Evolutionary conservation across 2,797 vertebrate species (phyloP).

Genomic region (Gobio occitaniae): DNA sequence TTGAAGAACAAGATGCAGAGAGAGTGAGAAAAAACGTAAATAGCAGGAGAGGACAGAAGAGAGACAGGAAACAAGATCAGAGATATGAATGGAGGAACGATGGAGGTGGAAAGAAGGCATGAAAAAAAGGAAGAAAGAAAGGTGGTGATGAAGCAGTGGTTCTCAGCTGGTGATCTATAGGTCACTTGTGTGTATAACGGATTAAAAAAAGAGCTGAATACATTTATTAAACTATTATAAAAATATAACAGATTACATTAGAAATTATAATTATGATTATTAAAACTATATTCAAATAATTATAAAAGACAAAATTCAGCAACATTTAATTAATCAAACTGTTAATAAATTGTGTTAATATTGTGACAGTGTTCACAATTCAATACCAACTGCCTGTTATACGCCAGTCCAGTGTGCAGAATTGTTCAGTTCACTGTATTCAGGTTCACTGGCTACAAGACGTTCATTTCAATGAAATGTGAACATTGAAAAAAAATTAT

Average conservation of each 20-base stretch:
- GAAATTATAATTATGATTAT: no score
- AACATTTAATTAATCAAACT: not conserved
- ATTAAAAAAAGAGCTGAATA: not conserved
- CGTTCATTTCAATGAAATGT: not conserved
- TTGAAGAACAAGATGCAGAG: constrained; percentile 58
- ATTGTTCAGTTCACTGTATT: not conserved
- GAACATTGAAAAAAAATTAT: not conserved
- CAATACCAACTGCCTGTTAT: not conserved
- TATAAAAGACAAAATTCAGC: not conserved
- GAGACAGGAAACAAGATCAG: constrained; percentile 15
- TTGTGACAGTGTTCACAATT: not conserved
- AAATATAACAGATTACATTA: not conserved
- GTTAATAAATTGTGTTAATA: not conserved
- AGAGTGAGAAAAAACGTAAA: constrained; percentile 39
- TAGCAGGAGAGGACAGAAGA: not conserved
- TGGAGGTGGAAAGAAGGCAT: constrained; percentile 8
- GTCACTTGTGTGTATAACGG: not conserved
- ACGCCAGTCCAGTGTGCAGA: no score
- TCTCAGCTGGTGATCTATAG: not conserved
- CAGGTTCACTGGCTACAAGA: not conserved
- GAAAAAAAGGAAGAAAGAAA: constrained; percentile 27
- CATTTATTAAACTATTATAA: not conserved
- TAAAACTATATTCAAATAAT: not conserved
- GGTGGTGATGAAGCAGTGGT: not conserved
- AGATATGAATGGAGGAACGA: constrained; percentile 12